Evolutionary conservation across 2,113 vertebrate genomes (phyloP).

Genomic region (Dasypus novemcinctus): DNA sequence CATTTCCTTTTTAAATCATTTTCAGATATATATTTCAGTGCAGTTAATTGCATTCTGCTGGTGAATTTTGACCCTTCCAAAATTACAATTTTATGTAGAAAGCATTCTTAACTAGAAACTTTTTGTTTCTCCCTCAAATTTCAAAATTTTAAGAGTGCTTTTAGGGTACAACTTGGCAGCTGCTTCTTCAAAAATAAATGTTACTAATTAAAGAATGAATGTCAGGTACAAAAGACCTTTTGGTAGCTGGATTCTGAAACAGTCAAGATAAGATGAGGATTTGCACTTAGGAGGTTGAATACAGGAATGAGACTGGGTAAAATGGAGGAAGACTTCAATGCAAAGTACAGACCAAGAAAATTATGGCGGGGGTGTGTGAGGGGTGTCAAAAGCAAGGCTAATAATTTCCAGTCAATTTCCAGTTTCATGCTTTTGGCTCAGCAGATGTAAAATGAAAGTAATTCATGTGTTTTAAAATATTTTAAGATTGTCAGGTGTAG

Average conservation of each 20-base stretch:
- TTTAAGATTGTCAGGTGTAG: not conserved
- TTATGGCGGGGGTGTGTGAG: not conserved
- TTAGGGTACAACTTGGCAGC: not conserved
- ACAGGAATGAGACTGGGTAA: not conserved
- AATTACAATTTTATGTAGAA: constrained; percentile 40
- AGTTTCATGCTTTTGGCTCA: constrained; percentile 30
- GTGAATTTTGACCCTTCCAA: constrained; percentile 10
- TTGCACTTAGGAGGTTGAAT: not conserved
- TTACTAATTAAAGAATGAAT: constrained; percentile 51
- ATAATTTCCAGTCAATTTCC: constrained; percentile 7
- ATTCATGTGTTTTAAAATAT: constrained; percentile 29
- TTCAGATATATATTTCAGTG: too few relatives aligned
- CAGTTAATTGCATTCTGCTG: not conserved
- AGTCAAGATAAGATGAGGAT: not conserved
- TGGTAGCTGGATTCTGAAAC: not conserved
- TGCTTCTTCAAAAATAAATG: constrained; percentile 35
- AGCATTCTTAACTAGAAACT: constrained; percentile 21
- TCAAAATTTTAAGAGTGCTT: constrained; percentile 21
- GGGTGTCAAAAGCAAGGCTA: not conserved
- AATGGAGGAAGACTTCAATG: constrained; percentile 13
- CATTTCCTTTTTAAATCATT: too few relatives aligned
- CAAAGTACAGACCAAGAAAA: constrained; percentile 16
- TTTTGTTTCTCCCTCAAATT: constrained; percentile 57
- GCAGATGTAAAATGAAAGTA: constrained; percentile 49
- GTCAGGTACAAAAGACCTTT: not conserved